phyloP scores from a whole-genome alignment of 2,888 invertebrate species.

The Lamproptera curius region DNA sequence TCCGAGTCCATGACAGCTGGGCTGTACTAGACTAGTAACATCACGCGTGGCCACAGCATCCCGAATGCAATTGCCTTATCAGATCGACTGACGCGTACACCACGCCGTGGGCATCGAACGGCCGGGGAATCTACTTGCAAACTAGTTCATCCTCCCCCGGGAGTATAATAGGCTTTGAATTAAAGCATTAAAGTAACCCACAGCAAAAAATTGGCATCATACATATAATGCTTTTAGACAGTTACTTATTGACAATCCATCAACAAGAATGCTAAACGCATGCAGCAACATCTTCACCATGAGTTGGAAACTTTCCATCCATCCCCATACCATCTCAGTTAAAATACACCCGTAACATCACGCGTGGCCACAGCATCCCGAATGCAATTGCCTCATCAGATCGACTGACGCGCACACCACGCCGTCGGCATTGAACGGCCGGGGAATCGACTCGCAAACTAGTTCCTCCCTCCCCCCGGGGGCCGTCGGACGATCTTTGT shows the following conservation, averaged over 20 bases:
- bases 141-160: conserved; percentile 35
- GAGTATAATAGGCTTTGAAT: too few relatives aligned
- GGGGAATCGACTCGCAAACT: conserved; percentile 32
- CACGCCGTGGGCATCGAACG: conserved; percentile 31
- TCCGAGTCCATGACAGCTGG: too few relatives aligned
- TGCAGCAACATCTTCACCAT: too few relatives aligned
- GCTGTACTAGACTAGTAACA: too few relatives aligned
- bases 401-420: conserved; percentile 32
- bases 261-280: too few relatives aligned
- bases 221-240: too few relatives aligned
- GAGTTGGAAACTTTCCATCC: too few relatives aligned
- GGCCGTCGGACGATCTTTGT: conserved; percentile 24
- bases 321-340: too few relatives aligned
- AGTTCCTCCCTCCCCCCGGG: conserved; percentile 33
- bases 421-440: conserved; percentile 32
- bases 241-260: too few relatives aligned
- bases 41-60: conserved; percentile 28
- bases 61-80: conserved; percentile 38
- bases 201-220: too few relatives aligned
- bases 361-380: conserved; percentile 28
- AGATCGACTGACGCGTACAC: conserved; percentile 36
- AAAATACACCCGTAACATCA: too few relatives aligned
- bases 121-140: conserved; percentile 31
- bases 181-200: too few relatives aligned
- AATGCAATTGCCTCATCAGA: conserved; percentile 41